phyloP scores from a whole-genome alignment of 1,140 invertebrate species.

The Metopolophium dirhodum region DNA sequence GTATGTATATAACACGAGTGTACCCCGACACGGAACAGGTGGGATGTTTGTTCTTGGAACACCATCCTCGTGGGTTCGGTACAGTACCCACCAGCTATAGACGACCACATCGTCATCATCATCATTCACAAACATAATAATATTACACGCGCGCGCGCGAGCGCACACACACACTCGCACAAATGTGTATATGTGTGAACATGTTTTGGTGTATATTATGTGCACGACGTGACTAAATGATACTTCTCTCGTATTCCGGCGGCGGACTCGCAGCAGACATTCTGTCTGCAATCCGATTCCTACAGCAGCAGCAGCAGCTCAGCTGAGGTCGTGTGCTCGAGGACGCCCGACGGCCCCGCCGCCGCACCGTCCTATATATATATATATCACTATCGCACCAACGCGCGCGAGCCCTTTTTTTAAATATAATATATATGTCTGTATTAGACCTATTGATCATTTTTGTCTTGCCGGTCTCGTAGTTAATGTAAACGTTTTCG shows the following conservation, averaged over 20 bases:
- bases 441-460: not conserved
- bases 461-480: slow-evolving; percentile 6
- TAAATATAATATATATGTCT: not conserved
- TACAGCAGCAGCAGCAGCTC: not conserved
- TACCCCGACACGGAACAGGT: slow-evolving; percentile 19
- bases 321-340: slow-evolving; percentile 10
- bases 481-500: slow-evolving; percentile 41
- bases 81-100: not conserved
- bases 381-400: not conserved
- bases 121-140: slow-evolving; percentile 43
- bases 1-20: not conserved
- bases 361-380: not conserved
- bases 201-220: not conserved
- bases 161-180: not conserved
- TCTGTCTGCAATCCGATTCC: slow-evolving; percentile 43
- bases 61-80: slow-evolving; percentile 5
- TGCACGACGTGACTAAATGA: slow-evolving; percentile 32
- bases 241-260: slow-evolving; percentile 19
- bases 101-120: slow-evolving; percentile 1
- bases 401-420: not conserved
- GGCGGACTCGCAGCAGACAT: not conserved
- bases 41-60: slow-evolving; percentile 43
- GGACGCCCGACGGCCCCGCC: not conserved
- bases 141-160: not conserved
- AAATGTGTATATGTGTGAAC: not conserved